A percentile compares a stretch with the other conserved stretches of the same genome.
These are phyloP conservation scores for Nomia melanderi DNA, from an alignment of 1,140 invertebrate genomes.

Conservation along the genomic window DNA sequence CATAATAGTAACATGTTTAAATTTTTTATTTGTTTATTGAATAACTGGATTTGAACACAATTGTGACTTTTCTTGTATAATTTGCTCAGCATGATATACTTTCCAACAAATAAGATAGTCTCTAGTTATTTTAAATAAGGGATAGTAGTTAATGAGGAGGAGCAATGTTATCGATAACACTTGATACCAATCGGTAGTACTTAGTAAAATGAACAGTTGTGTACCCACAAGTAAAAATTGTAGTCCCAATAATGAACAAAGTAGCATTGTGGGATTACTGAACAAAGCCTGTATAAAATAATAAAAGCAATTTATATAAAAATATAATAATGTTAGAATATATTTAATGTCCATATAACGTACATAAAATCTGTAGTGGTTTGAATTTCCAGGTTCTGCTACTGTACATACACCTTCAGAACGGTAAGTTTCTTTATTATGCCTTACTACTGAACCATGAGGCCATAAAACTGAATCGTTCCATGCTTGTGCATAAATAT, in stretches of 20 bases:
- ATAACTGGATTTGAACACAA: constrained; percentile 40
- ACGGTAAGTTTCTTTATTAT: constrained; percentile 90
- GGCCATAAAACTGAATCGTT: constrained; percentile 88
- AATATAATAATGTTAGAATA: constrained; percentile 12
- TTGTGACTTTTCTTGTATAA: constrained; percentile 83
- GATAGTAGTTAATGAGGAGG: constrained; percentile 94
- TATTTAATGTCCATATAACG: constrained; percentile 74
- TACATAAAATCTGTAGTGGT: constrained; percentile 93
- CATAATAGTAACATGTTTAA: background rate
- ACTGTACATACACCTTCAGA: constrained; percentile 87
- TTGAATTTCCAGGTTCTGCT: constrained; percentile 91
- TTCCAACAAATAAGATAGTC: constrained; percentile 93
- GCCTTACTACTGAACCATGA: constrained; percentile 89
- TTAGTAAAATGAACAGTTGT: constrained; percentile 89
- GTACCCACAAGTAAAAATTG: constrained; percentile 88
- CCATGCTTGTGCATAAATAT: constrained; percentile 86
- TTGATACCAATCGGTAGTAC: constrained; percentile 94
- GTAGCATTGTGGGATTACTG: constrained; percentile 90
- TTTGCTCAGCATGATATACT: constrained; percentile 88
- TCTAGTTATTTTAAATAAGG: constrained; percentile 92
- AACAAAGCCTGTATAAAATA: constrained; percentile 88
- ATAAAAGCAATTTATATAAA: constrained; percentile 5
- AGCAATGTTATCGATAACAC: constrained; percentile 92
- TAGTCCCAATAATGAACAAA: constrained; percentile 88
- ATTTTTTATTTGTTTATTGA: constrained; percentile 48